These are phyloP conservation scores for Laticauda laticaudata DNA, from an alignment of 2,113 vertebrate species.

Conservation along the genomic window DNA sequence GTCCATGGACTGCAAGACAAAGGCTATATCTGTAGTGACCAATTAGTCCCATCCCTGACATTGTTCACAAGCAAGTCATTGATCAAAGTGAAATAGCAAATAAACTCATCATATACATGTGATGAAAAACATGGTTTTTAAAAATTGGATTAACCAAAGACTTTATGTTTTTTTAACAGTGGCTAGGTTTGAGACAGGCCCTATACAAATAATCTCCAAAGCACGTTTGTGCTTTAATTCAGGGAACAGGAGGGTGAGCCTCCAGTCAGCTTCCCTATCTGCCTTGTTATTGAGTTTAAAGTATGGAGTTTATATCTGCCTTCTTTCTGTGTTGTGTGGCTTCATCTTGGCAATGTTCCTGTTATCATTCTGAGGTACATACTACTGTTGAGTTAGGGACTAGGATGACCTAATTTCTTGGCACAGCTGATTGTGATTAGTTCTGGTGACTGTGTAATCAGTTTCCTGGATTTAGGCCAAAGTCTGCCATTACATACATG, in stretches of 20 bases:
- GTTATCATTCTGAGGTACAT: slow-evolving; percentile 35
- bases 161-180: neutral
- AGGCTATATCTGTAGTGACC: neutral
- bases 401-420: slow-evolving; percentile 66
- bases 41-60: neutral
- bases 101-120: neutral
- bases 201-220: neutral
- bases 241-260: neutral
- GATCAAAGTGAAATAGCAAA: neutral
- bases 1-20: neutral
- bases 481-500: neutral
- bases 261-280: neutral
- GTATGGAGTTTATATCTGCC: neutral
- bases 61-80: neutral
- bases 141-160: neutral
- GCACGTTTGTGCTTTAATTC: neutral
- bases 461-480: slow-evolving; percentile 25
- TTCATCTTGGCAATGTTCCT: slow-evolving; percentile 12
- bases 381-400: slow-evolving; percentile 13
- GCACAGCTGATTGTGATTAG: slow-evolving; percentile 43
- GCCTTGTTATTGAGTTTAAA: neutral
- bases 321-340: neutral
- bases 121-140: neutral
- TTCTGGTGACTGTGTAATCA: slow-evolving; percentile 50
- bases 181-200: neutral